phyloP scores from a whole-genome alignment of 1,140 invertebrate genomes.

The Helicoverpa armigera region DNA sequence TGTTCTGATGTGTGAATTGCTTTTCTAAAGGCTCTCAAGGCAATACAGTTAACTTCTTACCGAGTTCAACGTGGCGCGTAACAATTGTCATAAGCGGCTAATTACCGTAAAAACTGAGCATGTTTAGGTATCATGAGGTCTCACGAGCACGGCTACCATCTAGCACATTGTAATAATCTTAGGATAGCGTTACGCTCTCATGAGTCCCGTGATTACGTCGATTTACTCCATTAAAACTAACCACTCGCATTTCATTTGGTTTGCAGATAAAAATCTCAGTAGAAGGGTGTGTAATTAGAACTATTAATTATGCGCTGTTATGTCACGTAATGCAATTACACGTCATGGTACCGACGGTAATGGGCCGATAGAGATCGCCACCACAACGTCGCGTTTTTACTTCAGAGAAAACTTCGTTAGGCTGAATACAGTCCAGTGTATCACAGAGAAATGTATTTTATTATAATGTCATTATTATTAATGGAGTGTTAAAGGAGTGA shows the following conservation, averaged over 20 bases:
- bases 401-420: conserved; percentile 16
- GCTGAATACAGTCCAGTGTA: conserved; percentile 2
- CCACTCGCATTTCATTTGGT: conserved; percentile 70
- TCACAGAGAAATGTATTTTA: conserved; percentile 33
- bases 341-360: conserved; percentile 41
- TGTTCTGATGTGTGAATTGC: conserved; percentile 60
- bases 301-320: conserved; percentile 59
- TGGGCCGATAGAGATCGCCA: conserved; percentile 6
- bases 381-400: conserved; percentile 20
- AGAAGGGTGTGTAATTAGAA: conserved; percentile 61
- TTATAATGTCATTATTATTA: conserved; percentile 47
- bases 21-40: conserved; percentile 60
- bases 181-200: conserved; percentile 67
- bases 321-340: conserved; percentile 65
- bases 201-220: conserved; percentile 48
- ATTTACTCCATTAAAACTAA: conserved; percentile 60
- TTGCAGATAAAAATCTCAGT: conserved; percentile 62
- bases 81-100: conserved; percentile 24
- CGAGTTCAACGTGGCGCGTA: conserved; percentile 58
- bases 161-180: conserved; percentile 24
- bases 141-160: conserved; percentile 1
- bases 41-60: conserved; percentile 71
- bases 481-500: conserved; percentile 45
- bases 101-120: conserved; percentile 37
- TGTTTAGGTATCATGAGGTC: conserved; percentile 16